These are phyloP conservation scores for Austrofundulus limnaeus DNA, from an alignment of 2,113 vertebrate genomes.

Conservation along the genomic window DNA sequence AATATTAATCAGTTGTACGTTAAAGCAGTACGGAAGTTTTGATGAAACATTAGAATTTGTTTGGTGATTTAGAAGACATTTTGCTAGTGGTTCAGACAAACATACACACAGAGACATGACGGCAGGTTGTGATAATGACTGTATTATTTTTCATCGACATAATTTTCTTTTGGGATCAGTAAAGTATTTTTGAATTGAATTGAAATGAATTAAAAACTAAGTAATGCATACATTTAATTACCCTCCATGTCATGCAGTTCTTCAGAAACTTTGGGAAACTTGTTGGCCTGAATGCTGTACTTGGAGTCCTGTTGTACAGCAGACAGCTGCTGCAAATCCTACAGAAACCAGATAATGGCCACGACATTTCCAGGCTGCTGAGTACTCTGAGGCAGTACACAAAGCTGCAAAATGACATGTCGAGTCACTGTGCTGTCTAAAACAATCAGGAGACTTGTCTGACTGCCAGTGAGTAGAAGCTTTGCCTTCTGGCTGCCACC, in stretches of 20 bases:
- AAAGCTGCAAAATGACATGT: constrained; percentile 42
- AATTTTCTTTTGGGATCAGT: too few species aligned
- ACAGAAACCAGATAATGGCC: constrained; percentile 30
- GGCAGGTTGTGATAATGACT: too few species aligned
- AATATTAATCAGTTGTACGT: too few species aligned
- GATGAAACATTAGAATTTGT: too few species aligned
- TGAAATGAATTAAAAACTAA: too few species aligned
- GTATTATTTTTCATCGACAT: too few species aligned
- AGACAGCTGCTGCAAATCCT: constrained; percentile 21
- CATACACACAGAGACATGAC: too few species aligned
- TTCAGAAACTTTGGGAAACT: neutral
- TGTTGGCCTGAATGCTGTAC: neutral
- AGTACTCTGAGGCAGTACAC: constrained; percentile 40
- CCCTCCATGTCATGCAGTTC: neutral
- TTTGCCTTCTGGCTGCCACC: constrained; percentile 37
- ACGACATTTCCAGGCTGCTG: constrained; percentile 37
- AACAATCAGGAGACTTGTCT: constrained; percentile 39
- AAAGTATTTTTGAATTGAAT: too few species aligned
- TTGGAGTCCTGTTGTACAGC: constrained; percentile 8
- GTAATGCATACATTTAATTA: neutral
- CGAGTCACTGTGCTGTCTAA: constrained; percentile 38
- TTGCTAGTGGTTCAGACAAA: too few species aligned
- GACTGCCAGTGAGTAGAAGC: constrained; percentile 22
- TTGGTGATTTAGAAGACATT: too few species aligned
- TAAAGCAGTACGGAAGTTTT: too few species aligned